phyloP scores from a whole-genome alignment of 2,888 invertebrate species.

The Andrena bicolor region DNA sequence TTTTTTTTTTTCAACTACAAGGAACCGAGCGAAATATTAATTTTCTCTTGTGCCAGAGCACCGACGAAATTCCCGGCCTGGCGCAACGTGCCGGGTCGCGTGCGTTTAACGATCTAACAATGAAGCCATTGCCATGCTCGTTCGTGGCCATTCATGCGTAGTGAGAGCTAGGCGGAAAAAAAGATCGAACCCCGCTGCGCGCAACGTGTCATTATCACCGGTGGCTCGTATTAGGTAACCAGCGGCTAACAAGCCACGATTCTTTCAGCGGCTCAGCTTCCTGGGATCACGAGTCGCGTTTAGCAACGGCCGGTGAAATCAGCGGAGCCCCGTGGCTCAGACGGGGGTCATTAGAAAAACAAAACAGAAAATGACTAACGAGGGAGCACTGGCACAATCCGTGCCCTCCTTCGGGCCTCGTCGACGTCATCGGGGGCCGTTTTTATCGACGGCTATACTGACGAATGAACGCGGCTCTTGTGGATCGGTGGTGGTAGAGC shows the following conservation, averaged over 20 bases:
- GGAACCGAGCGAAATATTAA: not conserved
- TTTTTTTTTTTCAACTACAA: too few species aligned
- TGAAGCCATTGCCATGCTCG: constrained; percentile 35
- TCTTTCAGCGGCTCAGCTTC: constrained; percentile 16
- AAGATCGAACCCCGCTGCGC: constrained; percentile 23
- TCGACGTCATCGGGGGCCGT: too few species aligned
- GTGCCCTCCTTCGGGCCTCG: not conserved
- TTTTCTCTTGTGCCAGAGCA: not conserved
- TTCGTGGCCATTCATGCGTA: constrained; percentile 44
- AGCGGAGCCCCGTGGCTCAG: not conserved
- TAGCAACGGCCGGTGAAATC: constrained; percentile 39
- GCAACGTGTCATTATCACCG: constrained; percentile 54
- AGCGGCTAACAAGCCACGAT: constrained; percentile 32
- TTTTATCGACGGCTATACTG: too few species aligned
- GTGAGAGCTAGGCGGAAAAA: constrained; percentile 23
- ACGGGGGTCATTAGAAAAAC: constrained; percentile 8
- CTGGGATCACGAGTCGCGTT: constrained; percentile 34
- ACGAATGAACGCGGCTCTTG: too few species aligned
- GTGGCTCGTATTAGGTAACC: constrained; percentile 43
- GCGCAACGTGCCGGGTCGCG: not conserved
- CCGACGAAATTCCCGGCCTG: not conserved
- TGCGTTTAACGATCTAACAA: constrained; percentile 32
- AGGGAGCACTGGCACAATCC: not conserved
- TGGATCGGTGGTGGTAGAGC: too few species aligned
- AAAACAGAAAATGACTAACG: constrained; percentile 6